These are phyloP conservation scores for Heliconius sara DNA, from an alignment of 2,888 invertebrate genomes.

Conservation along the genomic window DNA sequence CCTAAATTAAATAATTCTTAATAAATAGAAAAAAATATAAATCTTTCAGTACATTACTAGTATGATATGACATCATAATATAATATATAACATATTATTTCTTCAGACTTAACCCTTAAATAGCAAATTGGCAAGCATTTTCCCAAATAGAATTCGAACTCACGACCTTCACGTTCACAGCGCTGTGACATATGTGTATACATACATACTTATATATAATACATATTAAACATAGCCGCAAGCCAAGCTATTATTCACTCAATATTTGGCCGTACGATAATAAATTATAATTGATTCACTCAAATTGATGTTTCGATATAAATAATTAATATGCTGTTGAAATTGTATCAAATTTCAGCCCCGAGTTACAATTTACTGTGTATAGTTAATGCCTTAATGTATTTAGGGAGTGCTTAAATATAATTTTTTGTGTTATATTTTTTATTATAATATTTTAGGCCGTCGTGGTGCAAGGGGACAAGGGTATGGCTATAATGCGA, in stretches of 20 bases:
- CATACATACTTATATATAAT: neutral
- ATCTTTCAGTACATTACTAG: no score
- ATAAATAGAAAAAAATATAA: no score
- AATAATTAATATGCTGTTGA: slow-evolving; percentile 34
- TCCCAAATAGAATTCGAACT: neutral
- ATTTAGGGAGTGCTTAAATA: neutral
- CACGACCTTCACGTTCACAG: neutral
- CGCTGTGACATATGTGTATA: neutral
- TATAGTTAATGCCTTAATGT: neutral
- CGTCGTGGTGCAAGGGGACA: neutral
- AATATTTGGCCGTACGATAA: slow-evolving; percentile 20
- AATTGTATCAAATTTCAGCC: slow-evolving; percentile 27
- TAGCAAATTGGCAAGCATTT: neutral
- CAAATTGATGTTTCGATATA: slow-evolving; percentile 35
- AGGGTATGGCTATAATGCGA: neutral
- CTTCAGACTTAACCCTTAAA: neutral
- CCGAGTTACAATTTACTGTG: slow-evolving; percentile 16
- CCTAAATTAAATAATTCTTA: no score
- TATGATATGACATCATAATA: no score
- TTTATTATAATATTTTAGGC: no score
- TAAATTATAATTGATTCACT: slow-evolving; percentile 42
- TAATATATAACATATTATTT: neutral
- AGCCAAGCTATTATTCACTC: slow-evolving; percentile 20
- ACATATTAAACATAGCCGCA: slow-evolving; percentile 6
- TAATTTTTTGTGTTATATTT: no score